These are phyloP conservation scores for Drosophila ogumai DNA, from an alignment of 1,140 invertebrate genomes.

Conservation along the genomic window DNA sequence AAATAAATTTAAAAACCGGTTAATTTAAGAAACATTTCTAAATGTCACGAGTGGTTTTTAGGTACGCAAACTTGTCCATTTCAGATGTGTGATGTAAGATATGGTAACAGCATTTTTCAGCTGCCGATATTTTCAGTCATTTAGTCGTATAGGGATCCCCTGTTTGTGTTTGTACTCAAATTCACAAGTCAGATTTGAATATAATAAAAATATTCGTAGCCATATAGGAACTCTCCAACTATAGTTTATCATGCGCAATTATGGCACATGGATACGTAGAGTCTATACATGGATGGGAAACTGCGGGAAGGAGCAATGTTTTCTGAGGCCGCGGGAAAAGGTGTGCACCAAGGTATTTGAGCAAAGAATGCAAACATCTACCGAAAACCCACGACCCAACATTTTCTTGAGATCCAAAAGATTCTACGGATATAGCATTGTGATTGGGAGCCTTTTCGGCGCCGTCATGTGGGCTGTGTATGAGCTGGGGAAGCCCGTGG, in stretches of 20 bases:
- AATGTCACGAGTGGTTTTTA: no score
- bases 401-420: constrained; percentile 13
- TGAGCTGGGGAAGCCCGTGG: constrained; percentile 89
- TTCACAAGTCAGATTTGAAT: background rate
- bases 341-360: background rate
- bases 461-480: constrained; percentile 87
- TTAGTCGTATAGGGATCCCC: no score
- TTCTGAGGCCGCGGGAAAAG: background rate
- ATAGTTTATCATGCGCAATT: constrained; percentile 12
- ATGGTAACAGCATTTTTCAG: no score
- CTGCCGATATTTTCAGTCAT: no score
- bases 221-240: background rate
- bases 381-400: background rate
- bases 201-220: background rate
- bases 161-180: constrained; percentile 1
- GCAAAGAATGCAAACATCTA: background rate
- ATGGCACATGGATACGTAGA: constrained; percentile 18
- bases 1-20: no score
- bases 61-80: no score
- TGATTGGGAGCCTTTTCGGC: constrained; percentile 85
- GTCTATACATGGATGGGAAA: constrained; percentile 1
- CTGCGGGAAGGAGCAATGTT: background rate
- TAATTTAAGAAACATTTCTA: no score
- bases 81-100: no score
- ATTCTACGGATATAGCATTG: constrained; percentile 62